These are phyloP conservation scores for Philopotamus ludificatus DNA, from an alignment of 1,140 invertebrate species.

Conservation along the genomic window DNA sequence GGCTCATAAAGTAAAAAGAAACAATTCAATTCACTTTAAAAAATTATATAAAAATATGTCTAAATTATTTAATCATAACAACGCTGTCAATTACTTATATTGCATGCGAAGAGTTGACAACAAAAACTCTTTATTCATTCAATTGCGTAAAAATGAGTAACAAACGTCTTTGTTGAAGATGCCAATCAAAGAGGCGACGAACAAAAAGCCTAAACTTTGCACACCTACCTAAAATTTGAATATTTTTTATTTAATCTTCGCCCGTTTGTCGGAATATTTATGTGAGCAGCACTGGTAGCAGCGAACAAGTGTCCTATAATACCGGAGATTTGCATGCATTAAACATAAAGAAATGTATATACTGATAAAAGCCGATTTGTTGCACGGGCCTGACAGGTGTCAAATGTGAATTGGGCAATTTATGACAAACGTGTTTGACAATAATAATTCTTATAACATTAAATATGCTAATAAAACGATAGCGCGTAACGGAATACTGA, in stretches of 20 bases:
- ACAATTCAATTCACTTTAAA: no score
- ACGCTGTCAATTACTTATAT: no score
- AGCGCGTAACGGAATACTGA: no score
- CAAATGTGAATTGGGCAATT: background rate
- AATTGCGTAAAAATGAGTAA: no score
- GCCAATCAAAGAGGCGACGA: background rate
- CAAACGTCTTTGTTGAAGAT: background rate
- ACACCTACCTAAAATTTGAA: background rate
- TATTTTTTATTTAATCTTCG: background rate
- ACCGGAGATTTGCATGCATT: conserved; percentile 3
- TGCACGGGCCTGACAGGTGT: background rate
- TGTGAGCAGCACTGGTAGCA: background rate
- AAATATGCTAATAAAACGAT: no score
- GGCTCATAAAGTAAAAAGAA: no score
- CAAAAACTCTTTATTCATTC: no score
- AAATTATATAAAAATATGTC: no score
- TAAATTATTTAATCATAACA: no score
- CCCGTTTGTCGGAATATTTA: background rate
- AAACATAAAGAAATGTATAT: background rate
- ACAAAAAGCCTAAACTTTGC: background rate
- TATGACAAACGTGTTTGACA: background rate
- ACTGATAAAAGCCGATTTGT: background rate
- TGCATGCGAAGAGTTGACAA: background rate
- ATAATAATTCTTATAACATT: background rate
- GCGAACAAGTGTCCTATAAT: background rate